Percentiles rank a stretch among this genome's conserved stretches.
These are phyloP conservation scores for Acronicta alni DNA, from an alignment of 2,888 invertebrate species.

Conservation along the genomic window DNA sequence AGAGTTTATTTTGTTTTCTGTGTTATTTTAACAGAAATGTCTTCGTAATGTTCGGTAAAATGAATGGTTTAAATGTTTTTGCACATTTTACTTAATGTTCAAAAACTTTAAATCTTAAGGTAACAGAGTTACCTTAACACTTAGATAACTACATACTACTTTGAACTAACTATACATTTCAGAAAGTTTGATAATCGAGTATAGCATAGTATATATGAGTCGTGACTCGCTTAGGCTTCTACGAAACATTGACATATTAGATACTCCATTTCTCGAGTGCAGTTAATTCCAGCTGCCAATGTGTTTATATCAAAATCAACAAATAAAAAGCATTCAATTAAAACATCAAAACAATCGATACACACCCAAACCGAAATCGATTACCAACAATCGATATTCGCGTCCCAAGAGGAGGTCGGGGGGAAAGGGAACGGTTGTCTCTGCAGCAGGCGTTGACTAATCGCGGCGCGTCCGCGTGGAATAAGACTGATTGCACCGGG, in stretches of 20 bases:
- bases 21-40: neutral
- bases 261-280: neutral
- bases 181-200: too few relatives aligned
- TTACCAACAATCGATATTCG: slow-evolving; percentile 83
- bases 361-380: slow-evolving; percentile 81
- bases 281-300: neutral
- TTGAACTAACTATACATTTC: too few relatives aligned
- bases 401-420: slow-evolving; percentile 76
- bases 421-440: slow-evolving; percentile 81
- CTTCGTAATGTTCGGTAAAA: neutral
- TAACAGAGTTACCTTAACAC: too few relatives aligned
- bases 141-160: too few relatives aligned
- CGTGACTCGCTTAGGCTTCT: too few relatives aligned
- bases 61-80: too few relatives aligned
- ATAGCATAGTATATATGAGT: too few relatives aligned
- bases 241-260: neutral
- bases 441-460: slow-evolving; percentile 89
- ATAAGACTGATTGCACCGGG: slow-evolving; percentile 87
- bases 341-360: slow-evolving; percentile 72
- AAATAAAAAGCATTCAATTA: slow-evolving; percentile 62
- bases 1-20: neutral
- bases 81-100: too few relatives aligned
- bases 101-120: too few relatives aligned
- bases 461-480: slow-evolving; percentile 88
- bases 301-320: slow-evolving; percentile 4